Base-by-base conservation (phyloP, 2,113 vertebrate genomes). In the Dipodomys spectabilis region DNA sequence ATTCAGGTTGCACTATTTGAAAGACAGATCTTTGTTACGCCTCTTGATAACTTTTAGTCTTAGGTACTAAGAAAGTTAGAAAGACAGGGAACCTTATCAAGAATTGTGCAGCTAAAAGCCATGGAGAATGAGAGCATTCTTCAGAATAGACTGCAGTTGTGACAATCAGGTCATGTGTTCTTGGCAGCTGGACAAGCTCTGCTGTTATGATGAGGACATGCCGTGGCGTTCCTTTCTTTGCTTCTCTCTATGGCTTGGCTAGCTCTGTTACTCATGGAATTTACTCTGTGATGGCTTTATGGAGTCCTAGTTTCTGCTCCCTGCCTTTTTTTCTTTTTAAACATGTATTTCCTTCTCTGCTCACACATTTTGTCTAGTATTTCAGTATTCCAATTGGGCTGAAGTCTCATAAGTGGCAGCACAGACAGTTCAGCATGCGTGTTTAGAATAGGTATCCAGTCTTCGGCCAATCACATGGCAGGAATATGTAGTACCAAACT, bases 51-150 rank as follows among this genome's bases (percentile, higher is more conserved):
- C 27, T 86, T 82, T 71, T 60, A 49, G 67, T 44, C 60, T 73
- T 10, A 4, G 53, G 6, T 18, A 77, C 23, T 65, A 44, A 44
- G 49, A 57, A 88, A 91, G 15, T 68, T 69, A 74, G 35, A 60
- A 73, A 78, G 45, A 62, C 4, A 77, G 12, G 15, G 93, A 88
- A 62, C 10, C 25, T 74, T 85, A 11, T 80, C 72, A 90, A 44
- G 20, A 62, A 39, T 32, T 9, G 35, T 13, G 49, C 39, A 89
- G 22, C 23, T 44, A 8, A 89, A 77, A 0, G 18, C 1, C 6
- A 69, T 45, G 9, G 62, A 25, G 68, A 93, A 79, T 72, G 28
- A 77, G 44, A 57, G 39, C 16, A 28, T 28, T 39, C 19, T 77
- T 86, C 12, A 88, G 18, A 11, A 22, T 5, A 68, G 27, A 39